A percentile compares a stretch with the other conserved stretches of the same genome.
phyloP scores from a whole-genome alignment of 2,113 vertebrate species.

The Hystrix brachyura region DNA sequence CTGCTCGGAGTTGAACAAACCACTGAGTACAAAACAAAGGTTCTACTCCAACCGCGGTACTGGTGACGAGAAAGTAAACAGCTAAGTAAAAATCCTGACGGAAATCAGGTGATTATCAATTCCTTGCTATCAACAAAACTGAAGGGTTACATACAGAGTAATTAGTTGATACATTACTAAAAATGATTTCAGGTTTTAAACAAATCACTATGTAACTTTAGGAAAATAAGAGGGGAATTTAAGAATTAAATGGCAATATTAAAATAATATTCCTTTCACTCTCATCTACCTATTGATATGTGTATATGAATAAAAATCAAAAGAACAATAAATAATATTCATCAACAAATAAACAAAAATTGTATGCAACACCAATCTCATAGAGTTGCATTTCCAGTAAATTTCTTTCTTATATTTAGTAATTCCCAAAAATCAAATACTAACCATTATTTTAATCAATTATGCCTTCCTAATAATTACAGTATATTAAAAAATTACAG shows the following conservation, averaged over 20 bases:
- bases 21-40: background rate
- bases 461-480: background rate
- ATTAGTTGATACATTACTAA: background rate
- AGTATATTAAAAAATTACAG: background rate
- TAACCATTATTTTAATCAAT: background rate
- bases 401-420: constrained; percentile 20
- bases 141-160: background rate
- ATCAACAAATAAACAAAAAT: background rate
- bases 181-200: constrained; percentile 17
- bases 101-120: background rate
- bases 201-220: constrained; percentile 13
- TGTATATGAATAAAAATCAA: constrained; percentile 45
- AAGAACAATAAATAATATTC: constrained; percentile 9
- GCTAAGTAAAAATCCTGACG: background rate
- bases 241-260: background rate
- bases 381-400: background rate
- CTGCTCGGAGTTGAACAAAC: background rate
- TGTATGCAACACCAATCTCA: background rate
- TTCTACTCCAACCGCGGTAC: background rate
- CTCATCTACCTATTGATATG: background rate
- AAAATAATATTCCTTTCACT: background rate
- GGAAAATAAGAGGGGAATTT: background rate
- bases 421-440: background rate
- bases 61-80: background rate
- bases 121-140: background rate